Evolutionary conservation across 2,113 vertebrate species (phyloP), one percentile per base, ranked within the genome.

Genomic region (Elgaria multicarinata): DNA sequence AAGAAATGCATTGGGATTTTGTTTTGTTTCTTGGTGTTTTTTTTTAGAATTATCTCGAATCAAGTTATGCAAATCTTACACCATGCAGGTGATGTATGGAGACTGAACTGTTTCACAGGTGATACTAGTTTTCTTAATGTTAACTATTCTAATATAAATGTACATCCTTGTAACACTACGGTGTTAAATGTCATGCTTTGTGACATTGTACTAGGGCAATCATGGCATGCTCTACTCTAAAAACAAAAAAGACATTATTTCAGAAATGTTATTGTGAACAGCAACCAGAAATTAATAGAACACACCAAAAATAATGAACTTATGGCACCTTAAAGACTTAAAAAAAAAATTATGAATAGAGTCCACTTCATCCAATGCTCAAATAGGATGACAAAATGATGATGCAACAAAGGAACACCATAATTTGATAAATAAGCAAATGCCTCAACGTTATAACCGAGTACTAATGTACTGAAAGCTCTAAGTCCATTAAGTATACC

Each of bases 131-230:
- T 86, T 24, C 44, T 53, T 86, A 80, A 69, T 44, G 74, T 89
- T 90, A 92, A 39, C 81, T 0, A 76, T 36, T 91, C 72, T 58
- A 91, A 90, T 7, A 80, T 69, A 83, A 66, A 16, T 90, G 88
- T 88, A 92, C 84, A 91, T 93, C 53, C 62, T 79, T 93, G 46
- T 18, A 88, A 67, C 78, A 74, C 0, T 87, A 16, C 69, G 88
- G 72, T 75, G 18, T 87, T 62, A 66, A 64, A 69, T 69, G 44
- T 69, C 42, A 79, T 79, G 44, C 67, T 74, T 62, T 72, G 33
- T 81, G 50, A 24, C 6, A 82, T 3, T 2, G 62, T 75, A 36
- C 20, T 75, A 50, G 31, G 75, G 26, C 42, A 76, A 7, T 82
- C 39, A 24, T 44, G 53, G 10, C 28, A 82, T 82, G 10, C 42